Evolutionary conservation across 2,797 vertebrate species (phyloP), one percentile per base, ranked within the genome.

Genomic region (Phrynocephalus forsythii): DNA sequence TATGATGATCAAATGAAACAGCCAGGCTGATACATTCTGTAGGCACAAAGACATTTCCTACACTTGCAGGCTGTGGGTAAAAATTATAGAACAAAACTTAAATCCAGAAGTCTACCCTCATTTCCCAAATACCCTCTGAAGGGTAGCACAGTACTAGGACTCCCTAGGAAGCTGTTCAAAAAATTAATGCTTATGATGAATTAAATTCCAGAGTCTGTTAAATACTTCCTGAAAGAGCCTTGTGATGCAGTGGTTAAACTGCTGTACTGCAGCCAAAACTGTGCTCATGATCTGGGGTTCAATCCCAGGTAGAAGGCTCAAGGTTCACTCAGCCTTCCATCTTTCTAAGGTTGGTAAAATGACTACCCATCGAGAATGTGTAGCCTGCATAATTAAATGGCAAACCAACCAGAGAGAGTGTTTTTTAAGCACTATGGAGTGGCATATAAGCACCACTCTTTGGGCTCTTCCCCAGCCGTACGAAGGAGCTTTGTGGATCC

Each of bases 1-100:
- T 87, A 11, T 0, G n/a, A 71, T 82, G 85, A 88, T 82, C 67
- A 82, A 83, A 81, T 16, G 26, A 80, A 84, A 78, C 88, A 79
- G 79, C 28, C 16, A 83, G 88, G 72, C 82, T 85, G 84, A 86
- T 85, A 26, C 52, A 83, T 69, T 86, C 85, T 82, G 84, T 56
- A 84, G 50, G 2, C 1, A 26, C 24, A 1, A 60, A 79, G 86
- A 69, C 56, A 38, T 84, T 63, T 15, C 56, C 81, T 73, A 86
- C 79, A 85, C 18, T 38, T 85, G 1, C 0, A 10, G 0, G 0
- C 60, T 16, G n/a, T 84, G 73, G 26, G 1, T 72, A 72, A 85
- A 82, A 87, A 80, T 44, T 18, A 67, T 15, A 9, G 22, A 30
- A 44, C 26, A 6, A 3, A 44, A 38, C 18, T 72, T 16, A 50